Base-by-base conservation (phyloP, 2,888 invertebrate species). In the Papilio elwesi region DNA sequence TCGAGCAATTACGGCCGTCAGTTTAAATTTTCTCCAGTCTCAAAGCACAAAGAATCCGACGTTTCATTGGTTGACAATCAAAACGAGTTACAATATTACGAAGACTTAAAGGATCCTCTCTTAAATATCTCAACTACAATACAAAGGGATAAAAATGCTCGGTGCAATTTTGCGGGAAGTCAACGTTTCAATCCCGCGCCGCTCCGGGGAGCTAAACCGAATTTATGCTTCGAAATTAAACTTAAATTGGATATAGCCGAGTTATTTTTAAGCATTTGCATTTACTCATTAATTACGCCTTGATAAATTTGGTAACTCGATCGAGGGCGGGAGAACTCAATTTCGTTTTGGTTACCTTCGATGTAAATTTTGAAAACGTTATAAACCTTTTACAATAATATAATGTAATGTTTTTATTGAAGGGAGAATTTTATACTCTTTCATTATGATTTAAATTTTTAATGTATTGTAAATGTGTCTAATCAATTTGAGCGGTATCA, bases 201-300 rank as follows among this genome's bases (percentile, higher is more conserved):
- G 86, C 88, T 85, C 86, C 86, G 87, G 89, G 89, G 88, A 90
- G 90, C 90, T 89, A 91, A 93, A 93, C 90, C 85, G 85, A 92
- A 91, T 92, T 93, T 91, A 90, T 90, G 90, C 85, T 90, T 88
- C 85, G 87, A 90, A 92, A 92, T 92, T 92, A 90, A 91, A 91
- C 88, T 89, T 88, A 92, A 92, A 93, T 92, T 91, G 91, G 88
- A 90, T 90, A 87, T 89, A 83, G 80, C 85, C 78, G 83, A 82
- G 90, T 85, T 90, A 90, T 90, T 90, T 90, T 90, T 88, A 85
- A 88, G 78, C 80, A 88, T 90, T 90, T 87, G 83, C 87, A 89
- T 91, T 89, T 85, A 83, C 82, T 81, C 79, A 86, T 87, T 88
- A 85, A 89, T 88, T 86, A 85, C 82, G 78, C 57, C 76, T 77